phyloP scores from a whole-genome alignment of 2,113 vertebrate genomes.

The Falco punctatus region DNA sequence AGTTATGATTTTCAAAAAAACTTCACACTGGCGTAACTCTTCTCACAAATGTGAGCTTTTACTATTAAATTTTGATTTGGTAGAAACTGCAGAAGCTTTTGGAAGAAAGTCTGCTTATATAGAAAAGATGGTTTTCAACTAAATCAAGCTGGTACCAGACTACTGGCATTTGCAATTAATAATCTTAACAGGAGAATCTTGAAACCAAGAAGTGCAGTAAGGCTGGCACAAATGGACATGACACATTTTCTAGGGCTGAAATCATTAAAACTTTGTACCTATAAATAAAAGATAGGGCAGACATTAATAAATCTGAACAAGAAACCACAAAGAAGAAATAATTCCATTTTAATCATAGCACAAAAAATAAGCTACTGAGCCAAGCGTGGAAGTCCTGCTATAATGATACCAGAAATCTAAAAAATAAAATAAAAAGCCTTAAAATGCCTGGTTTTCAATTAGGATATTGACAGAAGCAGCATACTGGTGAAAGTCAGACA shows the following conservation, averaged over 20 bases:
- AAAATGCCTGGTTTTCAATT: background rate
- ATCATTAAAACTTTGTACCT: slow-evolving; percentile 40
- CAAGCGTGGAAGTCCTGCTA: background rate
- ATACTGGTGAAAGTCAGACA: background rate
- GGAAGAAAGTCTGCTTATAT: background rate
- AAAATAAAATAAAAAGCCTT: background rate
- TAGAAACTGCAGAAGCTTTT: background rate
- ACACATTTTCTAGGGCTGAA: slow-evolving; percentile 29
- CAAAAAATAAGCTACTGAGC: background rate
- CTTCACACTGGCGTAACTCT: background rate
- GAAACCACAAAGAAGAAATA: background rate
- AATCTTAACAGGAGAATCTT: background rate
- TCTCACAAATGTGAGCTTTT: background rate
- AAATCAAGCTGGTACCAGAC: background rate
- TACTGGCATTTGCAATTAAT: slow-evolving; percentile 11
- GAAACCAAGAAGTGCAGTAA: background rate
- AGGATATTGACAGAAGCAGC: slow-evolving; percentile 5
- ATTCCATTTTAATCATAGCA: slow-evolving; percentile 18
- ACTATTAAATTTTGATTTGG: background rate
- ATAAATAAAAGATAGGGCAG: slow-evolving; percentile 58
- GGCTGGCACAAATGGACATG: background rate
- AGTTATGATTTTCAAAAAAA: background rate
- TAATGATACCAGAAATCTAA: background rate
- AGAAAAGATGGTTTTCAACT: background rate
- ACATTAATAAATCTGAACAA: slow-evolving; percentile 33